phyloP scores from a whole-genome alignment of 2,113 vertebrate species.

The Corythornis vintsioides region DNA sequence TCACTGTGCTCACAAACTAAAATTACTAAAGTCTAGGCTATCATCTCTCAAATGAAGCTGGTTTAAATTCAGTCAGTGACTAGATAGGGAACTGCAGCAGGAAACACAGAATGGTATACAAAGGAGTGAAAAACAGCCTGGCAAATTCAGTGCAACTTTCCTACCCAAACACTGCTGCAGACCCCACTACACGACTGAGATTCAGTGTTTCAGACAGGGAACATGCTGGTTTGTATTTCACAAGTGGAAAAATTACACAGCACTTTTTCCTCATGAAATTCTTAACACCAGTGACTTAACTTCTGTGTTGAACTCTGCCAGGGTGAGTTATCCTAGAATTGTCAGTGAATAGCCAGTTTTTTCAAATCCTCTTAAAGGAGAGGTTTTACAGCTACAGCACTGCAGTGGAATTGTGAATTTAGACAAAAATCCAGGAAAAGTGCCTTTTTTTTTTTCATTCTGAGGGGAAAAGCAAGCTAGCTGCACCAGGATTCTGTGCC shows the following conservation, averaged over 20 bases:
- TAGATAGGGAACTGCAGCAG: background rate
- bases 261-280: background rate
- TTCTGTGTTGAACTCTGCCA: background rate
- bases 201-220: background rate
- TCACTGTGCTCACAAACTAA: background rate
- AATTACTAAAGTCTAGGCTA: background rate
- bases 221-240: background rate
- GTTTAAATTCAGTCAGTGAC: background rate
- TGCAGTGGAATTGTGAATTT: background rate
- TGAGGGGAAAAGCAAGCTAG: background rate
- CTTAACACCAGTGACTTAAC: background rate
- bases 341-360: background rate
- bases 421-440: background rate
- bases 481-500: background rate
- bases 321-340: background rate
- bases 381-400: background rate
- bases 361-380: constrained; percentile 39
- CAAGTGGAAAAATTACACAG: background rate
- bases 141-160: background rate
- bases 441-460: background rate
- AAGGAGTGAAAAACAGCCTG: background rate
- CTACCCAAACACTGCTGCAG: background rate
- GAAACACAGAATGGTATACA: background rate
- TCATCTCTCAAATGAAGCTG: background rate
- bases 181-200: background rate